Evolutionary conservation across 2,888 invertebrate species (phyloP).

Genomic region (Acrobasis repandana): DNA sequence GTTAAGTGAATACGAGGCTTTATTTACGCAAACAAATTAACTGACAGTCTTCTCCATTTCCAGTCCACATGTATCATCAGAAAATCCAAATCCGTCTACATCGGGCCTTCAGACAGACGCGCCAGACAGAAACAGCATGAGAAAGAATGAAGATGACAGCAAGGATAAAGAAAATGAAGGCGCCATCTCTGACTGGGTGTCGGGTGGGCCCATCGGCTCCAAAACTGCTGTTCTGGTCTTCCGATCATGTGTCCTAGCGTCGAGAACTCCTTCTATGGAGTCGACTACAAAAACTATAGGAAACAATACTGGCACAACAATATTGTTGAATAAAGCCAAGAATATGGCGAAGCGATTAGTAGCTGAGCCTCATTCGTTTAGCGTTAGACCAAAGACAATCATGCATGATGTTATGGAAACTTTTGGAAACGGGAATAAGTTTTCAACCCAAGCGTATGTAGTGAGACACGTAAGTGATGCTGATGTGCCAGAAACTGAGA

Average conservation of each 20-base stretch:
- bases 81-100: conserved; percentile 72
- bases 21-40: neutral
- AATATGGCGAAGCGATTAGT: conserved; percentile 73
- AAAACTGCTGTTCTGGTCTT: conserved; percentile 86
- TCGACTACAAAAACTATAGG: conserved; percentile 69
- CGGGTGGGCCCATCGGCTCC: conserved; percentile 84
- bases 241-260: conserved; percentile 85
- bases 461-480: conserved; percentile 68
- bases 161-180: conserved; percentile 61
- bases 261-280: conserved; percentile 69
- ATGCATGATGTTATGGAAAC: conserved; percentile 80
- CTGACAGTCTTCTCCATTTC: conserved; percentile 34
- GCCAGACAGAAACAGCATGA: conserved; percentile 63
- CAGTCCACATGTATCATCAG: conserved; percentile 80
- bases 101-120: conserved; percentile 64
- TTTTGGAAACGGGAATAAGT: conserved; percentile 63
- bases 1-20: neutral
- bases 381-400: conserved; percentile 68
- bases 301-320: conserved; percentile 70
- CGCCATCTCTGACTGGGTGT: conserved; percentile 77
- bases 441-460: conserved; percentile 59
- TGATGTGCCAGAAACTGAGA: conserved; percentile 54
- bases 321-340: conserved; percentile 73
- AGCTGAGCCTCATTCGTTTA: conserved; percentile 69
- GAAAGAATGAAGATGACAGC: conserved; percentile 64